phyloP scores from a whole-genome alignment of 2,113 vertebrate genomes.

The Phrynocephalus versicolor region DNA sequence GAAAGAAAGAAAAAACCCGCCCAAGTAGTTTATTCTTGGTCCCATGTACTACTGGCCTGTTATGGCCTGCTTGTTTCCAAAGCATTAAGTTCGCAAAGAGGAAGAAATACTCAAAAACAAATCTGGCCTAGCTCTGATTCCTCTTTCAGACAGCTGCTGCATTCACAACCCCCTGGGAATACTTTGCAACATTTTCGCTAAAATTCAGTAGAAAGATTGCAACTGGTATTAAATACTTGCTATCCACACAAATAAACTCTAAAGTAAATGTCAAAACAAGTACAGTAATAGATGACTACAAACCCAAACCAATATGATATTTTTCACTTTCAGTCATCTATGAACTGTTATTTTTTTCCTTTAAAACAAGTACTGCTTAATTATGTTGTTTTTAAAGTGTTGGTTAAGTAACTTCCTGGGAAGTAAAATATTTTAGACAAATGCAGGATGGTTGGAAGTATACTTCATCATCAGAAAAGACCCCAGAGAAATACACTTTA shows the following conservation, averaged over 20 bases:
- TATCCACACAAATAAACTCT: not conserved
- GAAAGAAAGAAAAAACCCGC: too few species aligned
- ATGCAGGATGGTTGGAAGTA: not conserved
- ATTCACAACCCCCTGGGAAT: not conserved
- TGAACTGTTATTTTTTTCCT: not conserved
- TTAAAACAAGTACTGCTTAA: not conserved
- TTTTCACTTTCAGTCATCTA: not conserved
- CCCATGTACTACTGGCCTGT: not conserved
- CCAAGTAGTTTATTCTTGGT: fast-evolving
- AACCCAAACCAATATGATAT: not conserved
- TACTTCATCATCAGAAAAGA: not conserved
- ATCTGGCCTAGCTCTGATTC: not conserved
- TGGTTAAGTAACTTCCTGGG: not conserved
- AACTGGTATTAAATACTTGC: not conserved
- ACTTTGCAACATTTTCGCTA: not conserved
- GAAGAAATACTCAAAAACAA: not conserved
- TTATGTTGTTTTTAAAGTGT: not conserved
- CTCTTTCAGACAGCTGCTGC: not conserved
- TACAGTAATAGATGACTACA: not conserved
- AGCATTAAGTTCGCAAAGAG: not conserved
- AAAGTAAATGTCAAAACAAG: not conserved
- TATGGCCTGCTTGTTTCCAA: not conserved
- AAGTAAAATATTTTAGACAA: not conserved
- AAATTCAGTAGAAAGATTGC: not conserved
- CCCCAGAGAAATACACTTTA: too few species aligned